Conservation (phyloP, 2,888 invertebrate genomes). For the Nemapogon koenigi region DNA sequence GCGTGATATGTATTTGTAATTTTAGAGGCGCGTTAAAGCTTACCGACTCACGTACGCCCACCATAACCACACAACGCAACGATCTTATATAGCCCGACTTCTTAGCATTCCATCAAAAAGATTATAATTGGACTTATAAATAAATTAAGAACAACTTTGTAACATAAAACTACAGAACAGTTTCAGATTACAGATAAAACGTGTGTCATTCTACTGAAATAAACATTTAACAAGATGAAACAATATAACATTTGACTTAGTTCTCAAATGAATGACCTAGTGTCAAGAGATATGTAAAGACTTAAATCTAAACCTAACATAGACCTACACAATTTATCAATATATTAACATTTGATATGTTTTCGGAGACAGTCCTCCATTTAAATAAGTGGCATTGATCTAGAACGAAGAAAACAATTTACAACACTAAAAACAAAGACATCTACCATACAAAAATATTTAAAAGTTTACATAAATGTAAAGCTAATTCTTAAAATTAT, state of each 20-base stretch:
- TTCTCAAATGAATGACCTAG: constrained; percentile 21
- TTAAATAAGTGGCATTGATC: too few species aligned
- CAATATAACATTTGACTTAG: too few species aligned
- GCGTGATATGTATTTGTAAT: constrained; percentile 61
- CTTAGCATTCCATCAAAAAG: too few species aligned
- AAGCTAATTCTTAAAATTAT: too few species aligned
- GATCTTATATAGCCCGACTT: neutral
- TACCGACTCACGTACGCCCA: constrained; percentile 16
- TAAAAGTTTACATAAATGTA: too few species aligned
- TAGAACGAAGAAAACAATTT: neutral
- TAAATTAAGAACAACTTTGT: too few species aligned
- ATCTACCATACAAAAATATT: too few species aligned
- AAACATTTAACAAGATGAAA: too few species aligned
- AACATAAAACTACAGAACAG: too few species aligned
- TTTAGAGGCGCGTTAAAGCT: constrained; percentile 53
- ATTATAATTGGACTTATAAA: too few species aligned
- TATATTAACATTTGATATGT: constrained; percentile 65
- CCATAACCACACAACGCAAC: constrained; percentile 1
- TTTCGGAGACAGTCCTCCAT: constrained; percentile 55
- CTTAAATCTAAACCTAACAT: constrained; percentile 50
- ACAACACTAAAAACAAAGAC: neutral
- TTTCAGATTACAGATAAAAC: too few species aligned
- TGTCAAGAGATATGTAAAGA: constrained; percentile 46
- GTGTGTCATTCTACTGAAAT: too few species aligned
- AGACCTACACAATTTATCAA: constrained; percentile 46